phyloP scores from a whole-genome alignment of 1,140 invertebrate species.

The Drosophila seguyi region DNA sequence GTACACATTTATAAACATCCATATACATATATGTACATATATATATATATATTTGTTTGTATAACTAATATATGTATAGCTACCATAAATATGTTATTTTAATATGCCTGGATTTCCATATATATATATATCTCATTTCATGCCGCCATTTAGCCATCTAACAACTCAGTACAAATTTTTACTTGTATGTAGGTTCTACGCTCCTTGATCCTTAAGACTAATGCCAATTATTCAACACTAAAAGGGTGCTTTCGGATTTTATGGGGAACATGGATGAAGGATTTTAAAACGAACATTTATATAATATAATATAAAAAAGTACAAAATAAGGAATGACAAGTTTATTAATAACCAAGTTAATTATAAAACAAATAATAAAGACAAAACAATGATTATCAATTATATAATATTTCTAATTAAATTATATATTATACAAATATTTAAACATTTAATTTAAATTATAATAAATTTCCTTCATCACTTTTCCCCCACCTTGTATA shows the following conservation, averaged over 20 bases:
- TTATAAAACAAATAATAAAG: too few species aligned
- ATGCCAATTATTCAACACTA: constrained; percentile 36
- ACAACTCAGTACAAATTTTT: constrained; percentile 66
- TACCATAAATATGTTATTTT: constrained; percentile 68
- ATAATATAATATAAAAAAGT: background rate
- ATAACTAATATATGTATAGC: constrained; percentile 65
- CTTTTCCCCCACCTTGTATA: background rate
- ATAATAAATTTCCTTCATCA: background rate
- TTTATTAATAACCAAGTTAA: too few species aligned
- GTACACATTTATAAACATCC: constrained; percentile 71
- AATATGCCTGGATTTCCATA: constrained; percentile 50
- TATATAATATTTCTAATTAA: background rate
- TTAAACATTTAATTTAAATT: background rate
- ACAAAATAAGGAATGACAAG: background rate
- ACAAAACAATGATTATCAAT: background rate
- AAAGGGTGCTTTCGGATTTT: constrained; percentile 8
- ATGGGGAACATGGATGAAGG: background rate
- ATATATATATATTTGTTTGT: constrained; percentile 66
- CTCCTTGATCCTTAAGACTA: constrained; percentile 19
- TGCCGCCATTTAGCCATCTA: constrained; percentile 32
- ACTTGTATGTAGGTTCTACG: constrained; percentile 21
- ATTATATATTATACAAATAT: background rate
- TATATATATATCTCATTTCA: constrained; percentile 14
- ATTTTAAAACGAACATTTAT: background rate
- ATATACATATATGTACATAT: constrained; percentile 53